A percentile compares a stretch with the other conserved stretches of the same genome.
Conservation (phyloP, 2,113 vertebrate genomes). For the Notarius lentiginosus region DNA sequence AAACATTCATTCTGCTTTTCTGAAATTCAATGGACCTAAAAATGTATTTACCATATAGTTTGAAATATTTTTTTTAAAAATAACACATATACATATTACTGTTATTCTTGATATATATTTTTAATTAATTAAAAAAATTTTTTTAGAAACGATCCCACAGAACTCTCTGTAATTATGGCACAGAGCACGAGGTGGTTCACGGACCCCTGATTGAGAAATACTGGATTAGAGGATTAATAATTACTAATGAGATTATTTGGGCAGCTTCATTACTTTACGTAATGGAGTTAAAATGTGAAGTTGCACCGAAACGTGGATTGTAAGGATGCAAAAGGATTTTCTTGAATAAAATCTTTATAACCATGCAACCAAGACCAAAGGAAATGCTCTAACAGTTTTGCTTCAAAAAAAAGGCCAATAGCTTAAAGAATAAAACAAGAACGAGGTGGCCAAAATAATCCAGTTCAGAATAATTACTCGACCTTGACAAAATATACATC, state of each 20-base stretch:
- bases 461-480: neutral
- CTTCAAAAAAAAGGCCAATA: neutral
- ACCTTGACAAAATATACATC: neutral
- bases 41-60: too few species aligned
- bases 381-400: neutral
- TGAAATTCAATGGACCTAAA: too few species aligned
- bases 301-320: neutral
- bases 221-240: neutral
- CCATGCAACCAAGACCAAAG: neutral
- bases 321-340: neutral
- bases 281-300: neutral
- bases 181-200: neutral
- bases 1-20: neutral
- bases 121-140: too few species aligned
- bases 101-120: neutral
- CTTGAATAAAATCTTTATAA: neutral
- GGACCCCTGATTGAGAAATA: constrained; percentile 58
- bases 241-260: neutral
- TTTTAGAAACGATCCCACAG: constrained; percentile 31
- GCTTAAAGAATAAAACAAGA: neutral
- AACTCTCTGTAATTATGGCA: constrained; percentile 55
- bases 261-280: neutral
- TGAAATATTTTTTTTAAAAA: too few species aligned
- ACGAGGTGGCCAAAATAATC: neutral
- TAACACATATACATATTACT: too few species aligned